These are phyloP conservation scores for Diglossa brunneiventris DNA, from an alignment of 2,113 vertebrate genomes.

Conservation along the genomic window DNA sequence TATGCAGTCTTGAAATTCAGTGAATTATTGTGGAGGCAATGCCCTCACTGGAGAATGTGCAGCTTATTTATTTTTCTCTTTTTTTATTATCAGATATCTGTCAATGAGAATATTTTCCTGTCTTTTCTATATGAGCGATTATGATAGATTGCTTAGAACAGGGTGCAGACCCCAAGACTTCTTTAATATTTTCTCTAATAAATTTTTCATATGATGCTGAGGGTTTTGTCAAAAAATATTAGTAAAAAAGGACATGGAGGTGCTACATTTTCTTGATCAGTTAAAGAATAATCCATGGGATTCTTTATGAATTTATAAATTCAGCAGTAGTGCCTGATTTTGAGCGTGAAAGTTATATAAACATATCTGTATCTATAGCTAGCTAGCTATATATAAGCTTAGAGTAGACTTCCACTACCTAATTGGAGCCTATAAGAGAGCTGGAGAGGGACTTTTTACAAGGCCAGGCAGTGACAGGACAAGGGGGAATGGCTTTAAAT, in stretches of 20 bases:
- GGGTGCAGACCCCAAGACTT: background rate
- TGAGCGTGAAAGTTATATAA: background rate
- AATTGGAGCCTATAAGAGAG: background rate
- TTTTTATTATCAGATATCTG: background rate
- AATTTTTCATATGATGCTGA: constrained; percentile 6
- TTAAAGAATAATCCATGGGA: background rate
- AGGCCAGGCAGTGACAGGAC: background rate
- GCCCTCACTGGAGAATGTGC: background rate
- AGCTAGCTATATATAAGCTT: too few species aligned
- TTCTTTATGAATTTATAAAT: background rate
- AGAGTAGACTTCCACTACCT: background rate
- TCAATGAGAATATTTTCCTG: constrained; percentile 5
- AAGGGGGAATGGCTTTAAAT: background rate
- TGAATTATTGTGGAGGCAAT: background rate
- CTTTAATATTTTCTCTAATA: constrained; percentile 39
- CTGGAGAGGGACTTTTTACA: background rate
- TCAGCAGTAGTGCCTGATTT: background rate
- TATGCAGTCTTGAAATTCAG: background rate
- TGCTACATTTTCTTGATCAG: background rate
- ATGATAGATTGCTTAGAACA: constrained; percentile 41
- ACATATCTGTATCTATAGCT: background rate
- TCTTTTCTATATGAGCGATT: background rate
- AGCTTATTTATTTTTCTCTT: background rate
- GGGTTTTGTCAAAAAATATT: constrained; percentile 9
- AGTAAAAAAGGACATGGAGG: background rate